Evolutionary conservation across 2,888 invertebrate genomes (phyloP).

Genomic region (Lucinisca nassula): DNA sequence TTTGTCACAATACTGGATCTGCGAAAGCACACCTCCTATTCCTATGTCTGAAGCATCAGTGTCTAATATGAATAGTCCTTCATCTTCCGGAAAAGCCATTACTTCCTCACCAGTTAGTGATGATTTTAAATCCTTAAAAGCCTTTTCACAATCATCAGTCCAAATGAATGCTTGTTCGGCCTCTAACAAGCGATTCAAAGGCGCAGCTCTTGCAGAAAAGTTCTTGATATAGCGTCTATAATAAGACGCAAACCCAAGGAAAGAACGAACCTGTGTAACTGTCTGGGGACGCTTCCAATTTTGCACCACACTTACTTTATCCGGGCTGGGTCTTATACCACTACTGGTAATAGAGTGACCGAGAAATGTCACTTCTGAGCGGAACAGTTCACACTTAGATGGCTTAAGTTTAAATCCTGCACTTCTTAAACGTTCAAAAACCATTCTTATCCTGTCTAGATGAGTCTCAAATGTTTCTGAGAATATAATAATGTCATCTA

Average conservation of each 20-base stretch:
- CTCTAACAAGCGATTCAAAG: too few relatives aligned
- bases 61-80: constrained; percentile 60
- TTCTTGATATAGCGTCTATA: constrained; percentile 41
- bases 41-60: constrained; percentile 67
- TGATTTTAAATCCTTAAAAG: too few relatives aligned
- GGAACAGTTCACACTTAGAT: constrained; percentile 56
- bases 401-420: constrained; percentile 58
- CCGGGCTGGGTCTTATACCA: constrained; percentile 36
- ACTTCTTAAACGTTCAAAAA: constrained; percentile 49
- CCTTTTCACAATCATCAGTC: too few relatives aligned
- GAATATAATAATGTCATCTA: constrained; percentile 70
- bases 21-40: constrained; percentile 69
- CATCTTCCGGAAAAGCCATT: constrained; percentile 56
- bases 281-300: constrained; percentile 29
- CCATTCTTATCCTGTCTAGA: constrained; percentile 34
- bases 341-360: constrained; percentile 53
- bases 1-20: constrained; percentile 61
- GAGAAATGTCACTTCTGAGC: constrained; percentile 38
- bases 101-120: too few relatives aligned
- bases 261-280: constrained; percentile 32
- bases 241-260: constrained; percentile 56
- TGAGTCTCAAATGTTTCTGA: constrained; percentile 54
- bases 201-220: constrained; percentile 15
- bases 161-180: too few relatives aligned
- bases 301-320: constrained; percentile 45